Evolutionary conservation across 1,140 invertebrate genomes (phyloP).

Genomic region (Temnothorax nylanderi): DNA sequence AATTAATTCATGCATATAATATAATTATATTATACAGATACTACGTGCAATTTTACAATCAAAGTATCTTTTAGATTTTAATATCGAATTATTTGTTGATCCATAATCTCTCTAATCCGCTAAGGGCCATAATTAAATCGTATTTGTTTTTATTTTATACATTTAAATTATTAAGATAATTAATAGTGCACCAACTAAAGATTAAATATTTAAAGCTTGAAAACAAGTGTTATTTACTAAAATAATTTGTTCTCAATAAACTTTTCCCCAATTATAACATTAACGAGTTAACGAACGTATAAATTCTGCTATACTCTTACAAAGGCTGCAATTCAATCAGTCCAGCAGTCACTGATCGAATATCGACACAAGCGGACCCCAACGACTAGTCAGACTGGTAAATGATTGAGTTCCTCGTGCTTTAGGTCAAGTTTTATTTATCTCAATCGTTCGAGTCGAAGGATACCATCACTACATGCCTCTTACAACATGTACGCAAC

Average conservation of each 20-base stretch:
- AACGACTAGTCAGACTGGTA: neutral
- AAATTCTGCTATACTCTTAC: neutral
- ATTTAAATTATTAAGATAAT: neutral
- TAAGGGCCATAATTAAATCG: neutral
- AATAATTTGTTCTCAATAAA: neutral
- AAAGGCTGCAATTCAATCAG: neutral
- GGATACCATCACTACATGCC: neutral
- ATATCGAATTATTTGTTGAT: neutral
- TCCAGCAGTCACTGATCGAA: neutral
- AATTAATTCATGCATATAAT: neutral
- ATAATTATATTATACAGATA: neutral
- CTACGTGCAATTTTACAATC: neutral
- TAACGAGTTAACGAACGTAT: neutral
- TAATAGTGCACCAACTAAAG: neutral
- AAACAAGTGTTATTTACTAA: neutral
- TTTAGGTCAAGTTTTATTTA: constrained; percentile 34
- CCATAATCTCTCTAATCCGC: neutral
- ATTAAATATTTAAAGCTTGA: neutral
- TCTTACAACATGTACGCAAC: neutral
- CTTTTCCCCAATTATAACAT: neutral
- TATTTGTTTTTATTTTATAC: neutral
- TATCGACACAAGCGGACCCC: neutral
- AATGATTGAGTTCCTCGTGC: neutral
- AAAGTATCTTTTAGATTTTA: neutral
- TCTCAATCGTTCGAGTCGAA: neutral